These are phyloP conservation scores for Hestina assimilis DNA, from an alignment of 1,140 invertebrate species.

Conservation along the genomic window DNA sequence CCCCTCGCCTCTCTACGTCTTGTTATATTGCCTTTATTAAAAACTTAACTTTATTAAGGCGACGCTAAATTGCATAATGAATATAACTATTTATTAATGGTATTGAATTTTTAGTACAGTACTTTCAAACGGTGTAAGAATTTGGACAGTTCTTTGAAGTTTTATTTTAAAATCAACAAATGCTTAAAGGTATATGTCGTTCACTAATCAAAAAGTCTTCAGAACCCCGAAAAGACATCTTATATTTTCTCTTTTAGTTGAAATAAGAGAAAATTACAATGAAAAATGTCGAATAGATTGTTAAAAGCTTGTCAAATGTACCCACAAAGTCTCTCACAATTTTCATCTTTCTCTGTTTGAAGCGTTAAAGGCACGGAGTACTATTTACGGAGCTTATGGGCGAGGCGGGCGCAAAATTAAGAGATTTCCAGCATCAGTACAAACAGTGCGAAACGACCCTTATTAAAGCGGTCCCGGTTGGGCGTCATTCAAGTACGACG, in stretches of 20 bases:
- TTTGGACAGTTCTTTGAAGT: too few relatives aligned
- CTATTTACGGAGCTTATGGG: constrained; percentile 57
- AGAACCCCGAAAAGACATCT: neutral
- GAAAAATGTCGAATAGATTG: constrained; percentile 19
- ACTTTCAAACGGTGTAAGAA: too few relatives aligned
- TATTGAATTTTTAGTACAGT: too few relatives aligned
- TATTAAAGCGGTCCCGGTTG: constrained; percentile 46
- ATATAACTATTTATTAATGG: too few relatives aligned
- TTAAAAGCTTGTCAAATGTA: constrained; percentile 34
- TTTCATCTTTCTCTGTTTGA: constrained; percentile 26
- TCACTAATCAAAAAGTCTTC: neutral
- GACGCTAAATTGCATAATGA: neutral
- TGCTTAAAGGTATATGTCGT: neutral
- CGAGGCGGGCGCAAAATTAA: constrained; percentile 63
- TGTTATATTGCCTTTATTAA: constrained; percentile 2
- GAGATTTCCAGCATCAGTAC: constrained; percentile 55
- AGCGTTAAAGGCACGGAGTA: constrained; percentile 44
- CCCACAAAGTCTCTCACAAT: constrained; percentile 28
- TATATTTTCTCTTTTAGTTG: neutral
- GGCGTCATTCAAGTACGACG: constrained; percentile 14
- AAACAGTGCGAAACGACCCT: constrained; percentile 61
- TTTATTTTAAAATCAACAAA: too few relatives aligned
- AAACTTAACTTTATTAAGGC: constrained; percentile 4
- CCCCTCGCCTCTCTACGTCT: neutral
- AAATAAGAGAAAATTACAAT: constrained; percentile 13